Evolutionary conservation across 2,888 invertebrate genomes (phyloP).

Genomic region (Dryobotodes eremita): DNA sequence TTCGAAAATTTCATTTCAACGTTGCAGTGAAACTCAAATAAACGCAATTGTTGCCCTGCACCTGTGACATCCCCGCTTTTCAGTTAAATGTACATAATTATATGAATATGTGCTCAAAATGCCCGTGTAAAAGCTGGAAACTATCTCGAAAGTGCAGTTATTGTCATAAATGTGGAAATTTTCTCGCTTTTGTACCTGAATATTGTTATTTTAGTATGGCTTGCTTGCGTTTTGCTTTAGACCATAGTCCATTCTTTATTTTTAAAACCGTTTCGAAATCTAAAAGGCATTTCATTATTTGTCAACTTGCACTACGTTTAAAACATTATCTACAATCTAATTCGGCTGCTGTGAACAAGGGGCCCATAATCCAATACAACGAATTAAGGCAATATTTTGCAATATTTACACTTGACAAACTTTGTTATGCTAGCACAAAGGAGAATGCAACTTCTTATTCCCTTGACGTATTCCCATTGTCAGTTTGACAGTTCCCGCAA

Average conservation of each 20-base stretch:
- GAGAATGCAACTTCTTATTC: conserved; percentile 32
- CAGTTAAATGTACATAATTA: conserved; percentile 33
- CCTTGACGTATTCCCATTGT: conserved; percentile 13
- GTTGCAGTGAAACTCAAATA: conserved; percentile 27
- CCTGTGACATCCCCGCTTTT: conserved; percentile 42
- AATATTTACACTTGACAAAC: conserved; percentile 5
- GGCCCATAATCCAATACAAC: background rate
- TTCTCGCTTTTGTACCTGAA: conserved; percentile 7
- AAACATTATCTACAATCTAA: background rate
- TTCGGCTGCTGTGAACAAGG: background rate
- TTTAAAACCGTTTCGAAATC: background rate
- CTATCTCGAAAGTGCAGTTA: conserved; percentile 6
- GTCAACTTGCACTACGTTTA: background rate
- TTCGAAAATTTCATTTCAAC: conserved; percentile 13
- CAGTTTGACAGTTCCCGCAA: background rate
- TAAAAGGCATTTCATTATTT: background rate
- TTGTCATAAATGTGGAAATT: conserved; percentile 9
- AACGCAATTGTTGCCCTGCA: conserved; percentile 44
- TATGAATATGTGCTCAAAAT: conserved; percentile 20
- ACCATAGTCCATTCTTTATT: background rate
- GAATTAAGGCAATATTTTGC: background rate
- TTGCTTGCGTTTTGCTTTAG: background rate
- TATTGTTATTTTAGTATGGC: conserved; percentile 2
- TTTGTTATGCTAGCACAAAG: conserved; percentile 21
- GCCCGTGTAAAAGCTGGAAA: conserved; percentile 21